phyloP scores from a whole-genome alignment of 2,113 vertebrate species.

The Mastomys natalensis region DNA sequence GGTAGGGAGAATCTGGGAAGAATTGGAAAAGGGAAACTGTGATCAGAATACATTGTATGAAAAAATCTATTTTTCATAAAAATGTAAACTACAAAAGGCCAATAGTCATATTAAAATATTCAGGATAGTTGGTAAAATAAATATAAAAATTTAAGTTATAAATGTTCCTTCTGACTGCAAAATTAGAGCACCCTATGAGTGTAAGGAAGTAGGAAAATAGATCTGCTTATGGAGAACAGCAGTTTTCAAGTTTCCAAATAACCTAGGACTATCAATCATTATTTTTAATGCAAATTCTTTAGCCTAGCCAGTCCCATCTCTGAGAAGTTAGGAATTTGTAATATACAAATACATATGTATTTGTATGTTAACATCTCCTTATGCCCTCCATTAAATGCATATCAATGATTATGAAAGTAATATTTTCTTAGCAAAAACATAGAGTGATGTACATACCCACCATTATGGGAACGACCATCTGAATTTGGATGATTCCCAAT shows the following conservation, averaged over 20 bases:
- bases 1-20: neutral
- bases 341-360: neutral
- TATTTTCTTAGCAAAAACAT: conserved; percentile 36
- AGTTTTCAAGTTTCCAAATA: conserved; percentile 33
- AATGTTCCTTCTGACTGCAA: neutral
- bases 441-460: neutral
- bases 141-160: neutral
- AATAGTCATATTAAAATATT: conserved; percentile 35
- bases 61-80: neutral
- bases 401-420: neutral
- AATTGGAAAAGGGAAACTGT: neutral
- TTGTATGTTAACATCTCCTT: neutral
- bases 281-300: neutral
- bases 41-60: neutral
- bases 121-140: conserved; percentile 33
- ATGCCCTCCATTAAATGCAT: neutral
- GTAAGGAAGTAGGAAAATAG: neutral
- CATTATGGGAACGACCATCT: neutral
- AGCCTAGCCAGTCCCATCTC: neutral
- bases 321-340: neutral
- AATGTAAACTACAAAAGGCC: neutral
- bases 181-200: neutral
- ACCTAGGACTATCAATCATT: neutral
- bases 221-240: neutral
- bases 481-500: conserved; percentile 13